These are phyloP conservation scores for Salarias fasciatus DNA, from an alignment of 2,797 vertebrate species.

Conservation along the genomic window DNA sequence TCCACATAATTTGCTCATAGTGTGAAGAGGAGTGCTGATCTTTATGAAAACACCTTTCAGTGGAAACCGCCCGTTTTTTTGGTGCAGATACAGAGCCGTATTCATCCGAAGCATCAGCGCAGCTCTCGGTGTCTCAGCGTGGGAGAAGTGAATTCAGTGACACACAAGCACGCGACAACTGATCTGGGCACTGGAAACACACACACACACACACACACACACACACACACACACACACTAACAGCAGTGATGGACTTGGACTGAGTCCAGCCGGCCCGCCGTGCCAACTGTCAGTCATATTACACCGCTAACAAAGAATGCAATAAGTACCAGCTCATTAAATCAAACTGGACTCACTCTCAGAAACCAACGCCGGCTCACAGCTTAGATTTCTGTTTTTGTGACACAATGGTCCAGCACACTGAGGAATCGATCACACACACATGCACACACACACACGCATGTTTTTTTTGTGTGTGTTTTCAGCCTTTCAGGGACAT, in stretches of 20 bases:
- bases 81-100: conserved; percentile 3
- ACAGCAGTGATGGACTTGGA: conserved; percentile 62
- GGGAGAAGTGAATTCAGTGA: conserved; percentile 12
- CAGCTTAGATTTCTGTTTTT: conserved; percentile 66
- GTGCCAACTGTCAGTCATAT: conserved; percentile 76
- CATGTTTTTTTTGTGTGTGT: neutral
- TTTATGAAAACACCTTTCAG: conserved; percentile 16
- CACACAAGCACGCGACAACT: neutral
- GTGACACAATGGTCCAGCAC: conserved; percentile 52
- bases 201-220: conserved; percentile 40
- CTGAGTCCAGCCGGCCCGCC: conserved; percentile 48
- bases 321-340: conserved; percentile 78
- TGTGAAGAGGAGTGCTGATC: neutral
- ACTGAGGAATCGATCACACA: conserved; percentile 39
- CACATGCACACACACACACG: conserved; percentile 2
- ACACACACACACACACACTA: conserved; percentile 39
- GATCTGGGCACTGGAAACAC: conserved; percentile 14
- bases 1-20: conserved; percentile 26
- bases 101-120: conserved; percentile 30
- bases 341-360: conserved; percentile 71
- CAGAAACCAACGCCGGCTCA: conserved; percentile 58
- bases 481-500: too few relatives aligned
- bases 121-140: conserved; percentile 42
- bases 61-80: conserved; percentile 12
- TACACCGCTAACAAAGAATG: conserved; percentile 74